phyloP scores from a whole-genome alignment of 1,140 invertebrate species.

The Bathynomus jamesi region DNA sequence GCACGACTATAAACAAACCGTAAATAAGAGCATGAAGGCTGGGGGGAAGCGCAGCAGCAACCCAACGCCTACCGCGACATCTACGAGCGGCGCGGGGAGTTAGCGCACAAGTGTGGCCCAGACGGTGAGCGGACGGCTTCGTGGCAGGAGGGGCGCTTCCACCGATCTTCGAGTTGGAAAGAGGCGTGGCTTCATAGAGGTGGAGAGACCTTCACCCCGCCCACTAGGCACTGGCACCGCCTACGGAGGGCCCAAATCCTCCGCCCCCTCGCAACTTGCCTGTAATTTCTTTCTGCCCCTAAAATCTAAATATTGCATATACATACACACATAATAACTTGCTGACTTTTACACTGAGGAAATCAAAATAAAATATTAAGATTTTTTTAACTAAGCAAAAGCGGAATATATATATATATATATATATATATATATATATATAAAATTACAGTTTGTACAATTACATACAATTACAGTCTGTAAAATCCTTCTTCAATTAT shows the following conservation, averaged over 20 bases:
- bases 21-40: slow-evolving; percentile 37
- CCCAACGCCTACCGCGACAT: slow-evolving; percentile 29
- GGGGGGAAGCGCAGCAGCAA: slow-evolving; percentile 32
- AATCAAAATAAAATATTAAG: too few relatives aligned
- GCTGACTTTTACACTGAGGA: too few relatives aligned
- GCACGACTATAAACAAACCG: slow-evolving; percentile 38
- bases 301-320: neutral
- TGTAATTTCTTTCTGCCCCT: neutral
- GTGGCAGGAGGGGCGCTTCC: slow-evolving; percentile 21
- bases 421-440: too few relatives aligned
- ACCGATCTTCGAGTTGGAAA: neutral
- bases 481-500: too few relatives aligned
- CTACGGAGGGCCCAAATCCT: neutral
- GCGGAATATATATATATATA: too few relatives aligned
- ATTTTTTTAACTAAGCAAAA: too few relatives aligned
- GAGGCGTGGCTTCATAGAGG: neutral
- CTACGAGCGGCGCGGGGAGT: slow-evolving; percentile 31
- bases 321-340: neutral
- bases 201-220: neutral
- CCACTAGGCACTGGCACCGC: neutral
- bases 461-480: too few relatives aligned
- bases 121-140: slow-evolving; percentile 23
- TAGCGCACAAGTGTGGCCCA: slow-evolving; percentile 24
- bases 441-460: too few relatives aligned
- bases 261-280: neutral